Conservation (phyloP, 2,888 invertebrate species). For the Bibio marci region DNA sequence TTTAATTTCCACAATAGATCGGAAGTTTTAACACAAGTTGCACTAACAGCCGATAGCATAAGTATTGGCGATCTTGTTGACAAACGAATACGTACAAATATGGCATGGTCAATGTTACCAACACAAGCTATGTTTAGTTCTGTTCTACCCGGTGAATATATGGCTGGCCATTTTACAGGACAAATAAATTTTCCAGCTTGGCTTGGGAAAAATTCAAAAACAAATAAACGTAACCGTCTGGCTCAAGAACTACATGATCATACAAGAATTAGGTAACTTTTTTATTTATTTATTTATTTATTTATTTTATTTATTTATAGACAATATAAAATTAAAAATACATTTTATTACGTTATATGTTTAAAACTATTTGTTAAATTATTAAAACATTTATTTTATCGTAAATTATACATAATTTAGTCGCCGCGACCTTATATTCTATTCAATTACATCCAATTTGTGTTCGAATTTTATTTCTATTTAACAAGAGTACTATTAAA, state of each 20-base stretch:
- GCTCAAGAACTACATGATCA: conserved; percentile 76
- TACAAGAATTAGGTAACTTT: conserved; percentile 51
- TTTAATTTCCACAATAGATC: no score
- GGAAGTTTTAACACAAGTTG: conserved; percentile 32
- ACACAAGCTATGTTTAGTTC: conserved; percentile 76
- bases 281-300: neutral
- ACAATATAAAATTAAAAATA: no score
- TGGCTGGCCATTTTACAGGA: conserved; percentile 61
- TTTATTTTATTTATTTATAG: no score
- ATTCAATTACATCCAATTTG: no score
- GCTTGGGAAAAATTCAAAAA: conserved; percentile 88
- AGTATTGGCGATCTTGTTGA: conserved; percentile 76
- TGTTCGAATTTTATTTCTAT: no score
- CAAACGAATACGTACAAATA: conserved; percentile 55
- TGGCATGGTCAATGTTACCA: conserved; percentile 80
- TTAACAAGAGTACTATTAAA: no score
- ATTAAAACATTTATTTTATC: no score
- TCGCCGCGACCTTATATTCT: no score
- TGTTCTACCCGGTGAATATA: conserved; percentile 72
- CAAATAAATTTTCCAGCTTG: conserved; percentile 86
- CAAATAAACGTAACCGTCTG: conserved; percentile 63
- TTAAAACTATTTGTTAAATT: no score
- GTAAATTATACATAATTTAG: neutral
- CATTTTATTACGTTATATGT: no score
- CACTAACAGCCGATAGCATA: conserved; percentile 71